Evolutionary conservation across 2,797 vertebrate species (phyloP).

Genomic region (Arrhamphus sclerolepis): DNA sequence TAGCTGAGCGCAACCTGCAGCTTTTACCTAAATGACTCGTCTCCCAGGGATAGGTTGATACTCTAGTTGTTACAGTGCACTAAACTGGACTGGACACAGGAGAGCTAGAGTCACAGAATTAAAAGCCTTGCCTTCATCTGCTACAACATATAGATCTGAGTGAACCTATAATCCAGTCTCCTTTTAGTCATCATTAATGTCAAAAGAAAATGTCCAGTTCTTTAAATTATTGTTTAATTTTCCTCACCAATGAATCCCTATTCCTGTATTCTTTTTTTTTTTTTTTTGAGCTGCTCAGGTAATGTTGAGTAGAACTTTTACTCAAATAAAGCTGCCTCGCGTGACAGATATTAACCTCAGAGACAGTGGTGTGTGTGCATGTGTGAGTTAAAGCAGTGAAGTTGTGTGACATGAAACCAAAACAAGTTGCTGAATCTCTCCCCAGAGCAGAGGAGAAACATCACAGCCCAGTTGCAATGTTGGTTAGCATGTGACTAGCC

Average conservation of each 20-base stretch:
- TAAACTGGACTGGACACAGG: constrained; percentile 21
- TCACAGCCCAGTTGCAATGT: too few species aligned
- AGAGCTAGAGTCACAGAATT: constrained; percentile 20
- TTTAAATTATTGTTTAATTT: neutral
- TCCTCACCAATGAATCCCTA: neutral
- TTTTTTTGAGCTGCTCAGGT: too few species aligned
- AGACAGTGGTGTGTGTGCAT: too few species aligned
- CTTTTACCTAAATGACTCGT: constrained; percentile 69
- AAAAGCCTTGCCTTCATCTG: neutral
- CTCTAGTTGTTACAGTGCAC: constrained; percentile 42
- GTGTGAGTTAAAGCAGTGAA: too few species aligned
- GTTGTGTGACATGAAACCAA: too few species aligned
- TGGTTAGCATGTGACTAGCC: too few species aligned
- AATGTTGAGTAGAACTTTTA: too few species aligned
- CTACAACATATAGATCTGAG: neutral
- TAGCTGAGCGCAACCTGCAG: constrained; percentile 70
- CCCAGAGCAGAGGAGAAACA: too few species aligned
- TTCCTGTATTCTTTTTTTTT: too few species aligned
- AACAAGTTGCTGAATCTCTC: too few species aligned
- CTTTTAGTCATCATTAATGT: neutral
- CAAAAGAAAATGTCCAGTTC: neutral
- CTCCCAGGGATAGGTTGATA: constrained; percentile 53
- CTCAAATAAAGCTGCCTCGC: too few species aligned
- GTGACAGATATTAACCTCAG: too few species aligned
- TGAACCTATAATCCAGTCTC: neutral